Evolutionary conservation across 2,888 invertebrate species (phyloP).

Genomic region (Hypercompe scribonia): DNA sequence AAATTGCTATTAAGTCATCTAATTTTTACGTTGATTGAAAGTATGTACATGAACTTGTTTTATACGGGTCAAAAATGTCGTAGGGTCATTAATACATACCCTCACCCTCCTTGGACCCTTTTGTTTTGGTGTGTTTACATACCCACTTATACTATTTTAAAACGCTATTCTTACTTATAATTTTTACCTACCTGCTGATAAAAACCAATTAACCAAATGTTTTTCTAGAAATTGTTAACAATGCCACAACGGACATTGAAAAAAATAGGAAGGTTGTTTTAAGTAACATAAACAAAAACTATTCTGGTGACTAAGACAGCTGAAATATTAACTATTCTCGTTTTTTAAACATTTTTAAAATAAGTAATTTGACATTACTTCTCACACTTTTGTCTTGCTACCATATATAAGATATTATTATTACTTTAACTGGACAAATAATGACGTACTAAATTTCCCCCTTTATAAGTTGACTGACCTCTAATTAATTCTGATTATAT

Average conservation of each 20-base stretch:
- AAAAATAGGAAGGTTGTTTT: no score
- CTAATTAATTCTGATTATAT: background rate
- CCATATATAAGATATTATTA: background rate
- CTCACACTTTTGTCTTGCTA: no score
- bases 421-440: background rate
- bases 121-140: background rate
- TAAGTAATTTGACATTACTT: no score
- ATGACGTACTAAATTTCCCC: background rate
- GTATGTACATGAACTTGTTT: no score
- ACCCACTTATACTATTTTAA: background rate
- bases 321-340: no score
- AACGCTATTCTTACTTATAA: background rate
- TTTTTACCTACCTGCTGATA: background rate
- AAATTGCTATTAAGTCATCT: no score
- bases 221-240: background rate
- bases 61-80: no score
- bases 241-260: background rate
- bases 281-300: no score
- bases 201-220: background rate
- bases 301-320: no score
- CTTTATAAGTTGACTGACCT: background rate
- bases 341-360: no score
- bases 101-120: background rate
- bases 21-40: no score
- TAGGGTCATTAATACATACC: no score